Conservation (phyloP, 2,797 vertebrate genomes). For the Esox masquinongy region DNA sequence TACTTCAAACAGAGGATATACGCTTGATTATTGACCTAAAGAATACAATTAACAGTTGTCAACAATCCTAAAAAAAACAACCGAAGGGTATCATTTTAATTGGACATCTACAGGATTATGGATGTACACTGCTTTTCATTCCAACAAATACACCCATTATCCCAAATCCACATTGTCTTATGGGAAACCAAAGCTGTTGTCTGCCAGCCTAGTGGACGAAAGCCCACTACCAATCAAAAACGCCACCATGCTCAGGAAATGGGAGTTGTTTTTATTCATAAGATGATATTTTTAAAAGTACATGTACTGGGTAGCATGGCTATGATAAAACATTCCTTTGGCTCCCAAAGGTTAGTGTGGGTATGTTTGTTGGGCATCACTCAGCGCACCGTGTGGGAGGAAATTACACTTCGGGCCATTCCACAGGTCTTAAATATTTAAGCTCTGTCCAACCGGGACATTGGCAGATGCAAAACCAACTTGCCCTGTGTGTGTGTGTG, state of each 20-base stretch:
- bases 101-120: neutral
- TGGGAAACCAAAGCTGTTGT: neutral
- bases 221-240: neutral
- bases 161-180: neutral
- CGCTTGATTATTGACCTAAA: neutral
- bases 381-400: neutral
- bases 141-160: neutral
- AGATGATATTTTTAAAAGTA: slow-evolving; percentile 32
- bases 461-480: neutral
- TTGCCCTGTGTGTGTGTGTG: neutral
- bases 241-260: slow-evolving; percentile 15
- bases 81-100: neutral
- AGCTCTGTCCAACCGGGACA: neutral
- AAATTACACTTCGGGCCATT: neutral
- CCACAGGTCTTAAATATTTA: neutral
- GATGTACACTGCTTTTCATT: neutral
- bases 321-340: slow-evolving; percentile 16
- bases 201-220: neutral
- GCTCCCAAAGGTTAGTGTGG: slow-evolving; percentile 1
- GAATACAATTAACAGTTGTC: neutral
- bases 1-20: neutral
- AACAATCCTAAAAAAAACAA: neutral
- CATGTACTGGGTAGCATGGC: slow-evolving; percentile 15
- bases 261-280: slow-evolving; percentile 28
- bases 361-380: neutral